Conservation (phyloP, 2,888 invertebrate genomes). For the Tuberolachnus salignus region DNA sequence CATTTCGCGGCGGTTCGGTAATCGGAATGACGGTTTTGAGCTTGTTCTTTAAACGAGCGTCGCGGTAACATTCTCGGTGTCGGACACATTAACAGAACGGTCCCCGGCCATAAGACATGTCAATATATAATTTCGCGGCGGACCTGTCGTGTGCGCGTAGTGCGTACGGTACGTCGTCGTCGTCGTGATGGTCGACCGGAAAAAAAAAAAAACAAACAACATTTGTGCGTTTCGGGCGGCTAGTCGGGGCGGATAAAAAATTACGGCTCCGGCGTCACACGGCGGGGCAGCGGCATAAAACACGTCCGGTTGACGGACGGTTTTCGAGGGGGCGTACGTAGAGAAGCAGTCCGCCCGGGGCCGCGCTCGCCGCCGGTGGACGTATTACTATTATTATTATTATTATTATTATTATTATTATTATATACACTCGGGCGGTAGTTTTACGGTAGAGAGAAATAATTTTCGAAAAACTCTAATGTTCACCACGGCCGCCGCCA, state of each 20-base stretch:
- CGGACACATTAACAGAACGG: too few relatives aligned
- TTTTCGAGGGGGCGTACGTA: constrained; percentile 37
- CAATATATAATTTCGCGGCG: too few relatives aligned
- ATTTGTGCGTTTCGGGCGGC: not conserved
- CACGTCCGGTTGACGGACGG: constrained; percentile 29
- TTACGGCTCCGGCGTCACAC: not conserved
- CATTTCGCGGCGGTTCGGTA: too few relatives aligned
- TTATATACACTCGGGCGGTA: too few relatives aligned
- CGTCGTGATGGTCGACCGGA: not conserved
- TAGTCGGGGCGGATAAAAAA: not conserved
- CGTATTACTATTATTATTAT: too few relatives aligned
- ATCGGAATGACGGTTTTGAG: too few relatives aligned
- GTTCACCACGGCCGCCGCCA: too few relatives aligned
- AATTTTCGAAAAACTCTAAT: constrained; percentile 23
- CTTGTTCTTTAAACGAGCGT: too few relatives aligned
- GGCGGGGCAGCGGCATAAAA: constrained; percentile 3
- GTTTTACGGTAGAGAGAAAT: not conserved
- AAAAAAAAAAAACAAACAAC: not conserved
- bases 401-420: too few relatives aligned
- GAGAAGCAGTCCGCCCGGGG: constrained; percentile 20
- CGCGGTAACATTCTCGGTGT: too few relatives aligned
- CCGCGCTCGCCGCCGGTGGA: not conserved
- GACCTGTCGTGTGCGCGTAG: too few relatives aligned
- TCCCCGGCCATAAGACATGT: too few relatives aligned
- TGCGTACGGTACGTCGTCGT: not conserved